Conservation (phyloP, 2,113 vertebrate genomes). For the Plotosus lineatus region DNA sequence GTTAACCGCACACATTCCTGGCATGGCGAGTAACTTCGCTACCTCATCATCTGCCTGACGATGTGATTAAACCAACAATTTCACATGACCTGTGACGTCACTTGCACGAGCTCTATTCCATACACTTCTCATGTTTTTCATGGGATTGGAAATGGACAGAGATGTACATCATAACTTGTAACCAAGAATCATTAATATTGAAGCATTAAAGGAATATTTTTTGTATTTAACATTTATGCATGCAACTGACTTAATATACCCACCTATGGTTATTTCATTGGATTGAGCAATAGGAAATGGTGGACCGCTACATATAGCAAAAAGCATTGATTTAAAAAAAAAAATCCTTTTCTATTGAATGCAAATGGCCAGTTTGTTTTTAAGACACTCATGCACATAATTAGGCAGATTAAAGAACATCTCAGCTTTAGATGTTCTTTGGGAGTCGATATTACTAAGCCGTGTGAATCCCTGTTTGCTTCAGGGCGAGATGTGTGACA, state of each 20-base stretch:
- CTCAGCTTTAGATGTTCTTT: slow-evolving; percentile 67
- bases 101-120: too few species aligned
- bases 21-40: too few species aligned
- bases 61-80: too few species aligned
- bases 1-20: too few species aligned
- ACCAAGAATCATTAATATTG: neutral
- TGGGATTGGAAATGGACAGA: slow-evolving; percentile 6
- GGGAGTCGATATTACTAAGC: slow-evolving; percentile 94
- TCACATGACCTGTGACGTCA: too few species aligned
- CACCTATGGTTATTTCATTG: slow-evolving; percentile 58
- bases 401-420: slow-evolving; percentile 67
- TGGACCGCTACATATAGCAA: slow-evolving; percentile 34
- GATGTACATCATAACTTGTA: neutral
- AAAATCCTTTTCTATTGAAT: slow-evolving; percentile 22
- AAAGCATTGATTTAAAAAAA: slow-evolving; percentile 16
- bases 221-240: slow-evolving; percentile 69
- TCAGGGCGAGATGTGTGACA: slow-evolving; percentile 97
- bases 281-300: slow-evolving; percentile 22
- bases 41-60: too few species aligned
- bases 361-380: slow-evolving; percentile 40
- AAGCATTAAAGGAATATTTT: neutral
- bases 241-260: slow-evolving; percentile 70
- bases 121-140: slow-evolving; percentile 18
- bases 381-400: slow-evolving; percentile 75
- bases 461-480: slow-evolving; percentile 98